Conservation (phyloP, 2,113 vertebrate genomes). For the Syngnathus floridae region DNA sequence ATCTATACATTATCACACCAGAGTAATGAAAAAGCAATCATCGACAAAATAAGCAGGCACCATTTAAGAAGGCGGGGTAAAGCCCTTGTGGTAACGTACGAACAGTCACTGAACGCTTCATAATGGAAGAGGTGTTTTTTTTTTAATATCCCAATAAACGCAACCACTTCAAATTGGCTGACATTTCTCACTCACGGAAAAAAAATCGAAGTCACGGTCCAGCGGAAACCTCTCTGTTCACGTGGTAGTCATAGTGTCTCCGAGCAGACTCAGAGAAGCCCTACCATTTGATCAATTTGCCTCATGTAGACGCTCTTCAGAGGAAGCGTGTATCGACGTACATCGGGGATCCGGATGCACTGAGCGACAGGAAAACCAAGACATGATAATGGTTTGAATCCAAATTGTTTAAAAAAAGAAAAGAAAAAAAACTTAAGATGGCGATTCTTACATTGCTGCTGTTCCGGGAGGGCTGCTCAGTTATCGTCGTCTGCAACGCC, state of each 20-base stretch:
- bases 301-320: conserved; percentile 96
- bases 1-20: background rate
- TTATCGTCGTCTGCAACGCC: conserved; percentile 36
- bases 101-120: background rate
- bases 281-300: conserved; percentile 97
- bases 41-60: background rate
- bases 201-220: background rate
- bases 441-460: conserved; percentile 79
- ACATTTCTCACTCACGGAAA: background rate
- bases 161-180: background rate
- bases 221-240: background rate
- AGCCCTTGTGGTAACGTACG: conserved; percentile 47
- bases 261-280: conserved; percentile 74
- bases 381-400: background rate
- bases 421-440: background rate
- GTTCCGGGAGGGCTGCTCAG: conserved; percentile 66
- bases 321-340: conserved; percentile 83
- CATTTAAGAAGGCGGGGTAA: background rate
- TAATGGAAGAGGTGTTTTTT: background rate
- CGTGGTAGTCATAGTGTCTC: background rate
- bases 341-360: conserved; percentile 89
- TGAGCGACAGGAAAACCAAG: conserved; percentile 14
- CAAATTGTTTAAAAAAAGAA: background rate
- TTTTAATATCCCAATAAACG: background rate
- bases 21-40: background rate